Conservation (phyloP, 2,113 vertebrate species). For the Paraplagusia blochii region DNA sequence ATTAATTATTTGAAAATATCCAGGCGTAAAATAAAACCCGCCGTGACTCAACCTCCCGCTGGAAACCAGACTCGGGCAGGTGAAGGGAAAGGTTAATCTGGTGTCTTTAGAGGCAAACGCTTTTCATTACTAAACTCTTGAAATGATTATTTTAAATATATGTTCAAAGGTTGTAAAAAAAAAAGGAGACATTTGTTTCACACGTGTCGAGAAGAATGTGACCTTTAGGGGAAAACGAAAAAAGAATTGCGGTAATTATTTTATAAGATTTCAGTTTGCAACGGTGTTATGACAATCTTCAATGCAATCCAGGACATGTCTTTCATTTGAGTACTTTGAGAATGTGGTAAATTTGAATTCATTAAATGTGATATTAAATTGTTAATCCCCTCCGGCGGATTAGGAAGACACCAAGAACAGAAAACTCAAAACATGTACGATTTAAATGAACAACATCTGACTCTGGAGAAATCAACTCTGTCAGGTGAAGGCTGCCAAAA, state of each 20-base stretch:
- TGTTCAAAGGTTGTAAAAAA: no score
- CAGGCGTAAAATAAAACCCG: slow-evolving; percentile 37
- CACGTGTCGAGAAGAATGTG: no score
- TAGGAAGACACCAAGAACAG: slow-evolving; percentile 30
- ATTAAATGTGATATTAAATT: slow-evolving; percentile 27
- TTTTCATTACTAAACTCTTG: no score
- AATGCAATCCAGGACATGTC: slow-evolving; percentile 28
- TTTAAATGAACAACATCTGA: slow-evolving; percentile 32
- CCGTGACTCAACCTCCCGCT: slow-evolving; percentile 49
- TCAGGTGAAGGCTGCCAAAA: slow-evolving; percentile 40
- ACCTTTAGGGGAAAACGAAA: no score
- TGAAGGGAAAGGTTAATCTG: no score
- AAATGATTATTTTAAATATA: no score
- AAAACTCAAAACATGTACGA: slow-evolving; percentile 29
- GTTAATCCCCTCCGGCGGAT: slow-evolving; percentile 28
- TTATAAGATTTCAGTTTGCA: background rate
- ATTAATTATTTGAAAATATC: slow-evolving; percentile 37
- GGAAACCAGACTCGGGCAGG: slow-evolving; percentile 31
- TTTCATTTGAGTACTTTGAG: slow-evolving; percentile 14
- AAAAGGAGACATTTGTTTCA: no score
- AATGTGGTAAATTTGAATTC: slow-evolving; percentile 25
- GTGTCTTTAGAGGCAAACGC: no score
- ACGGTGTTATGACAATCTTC: no score
- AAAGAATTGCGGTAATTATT: background rate
- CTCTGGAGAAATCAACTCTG: slow-evolving; percentile 41